Evolutionary conservation across 1,140 invertebrate genomes (phyloP).

Genomic region (Drosophila oshimai): DNA sequence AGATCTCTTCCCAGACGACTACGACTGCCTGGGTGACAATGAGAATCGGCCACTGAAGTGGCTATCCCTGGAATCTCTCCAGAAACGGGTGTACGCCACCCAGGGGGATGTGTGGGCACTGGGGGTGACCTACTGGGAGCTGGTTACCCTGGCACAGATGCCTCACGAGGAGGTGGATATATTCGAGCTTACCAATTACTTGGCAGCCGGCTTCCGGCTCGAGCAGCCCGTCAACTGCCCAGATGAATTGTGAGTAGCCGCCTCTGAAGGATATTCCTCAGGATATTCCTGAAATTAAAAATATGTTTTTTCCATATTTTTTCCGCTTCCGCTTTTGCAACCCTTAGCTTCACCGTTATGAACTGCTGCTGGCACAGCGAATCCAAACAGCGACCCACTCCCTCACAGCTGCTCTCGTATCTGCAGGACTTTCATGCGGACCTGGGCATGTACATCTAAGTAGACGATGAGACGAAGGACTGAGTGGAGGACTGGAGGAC

Average conservation of each 20-base stretch:
- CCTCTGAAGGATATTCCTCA: not conserved
- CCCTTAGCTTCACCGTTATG: conserved; percentile 93
- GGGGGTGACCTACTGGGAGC: conserved; percentile 96
- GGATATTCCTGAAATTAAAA: not conserved
- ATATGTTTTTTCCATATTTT: not conserved
- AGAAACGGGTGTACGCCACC: conserved; percentile 85
- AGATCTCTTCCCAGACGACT: conserved; percentile 97
- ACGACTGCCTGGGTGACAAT: conserved; percentile 96
- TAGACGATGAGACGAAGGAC: conserved; percentile 1
- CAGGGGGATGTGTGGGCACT: conserved; percentile 89
- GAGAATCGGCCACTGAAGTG: conserved; percentile 97
- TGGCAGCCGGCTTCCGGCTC: conserved; percentile 93
- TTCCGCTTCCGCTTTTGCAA: not conserved
- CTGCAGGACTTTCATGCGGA: conserved; percentile 95
- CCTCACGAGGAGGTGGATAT: conserved; percentile 92
- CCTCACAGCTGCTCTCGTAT: conserved; percentile 92
- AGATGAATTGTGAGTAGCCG: conserved; percentile 93
- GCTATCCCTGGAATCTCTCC: conserved; percentile 95
- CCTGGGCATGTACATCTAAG: conserved; percentile 89
- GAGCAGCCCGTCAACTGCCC: conserved; percentile 96
- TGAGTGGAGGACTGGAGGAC: conserved; percentile 1
- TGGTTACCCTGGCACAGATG: conserved; percentile 90
- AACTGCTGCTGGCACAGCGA: conserved; percentile 94
- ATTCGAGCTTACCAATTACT: conserved; percentile 93
- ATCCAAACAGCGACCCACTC: conserved; percentile 91